Conservation (phyloP, 2,888 invertebrate genomes). For the Acrocyrtus sp. region DNA sequence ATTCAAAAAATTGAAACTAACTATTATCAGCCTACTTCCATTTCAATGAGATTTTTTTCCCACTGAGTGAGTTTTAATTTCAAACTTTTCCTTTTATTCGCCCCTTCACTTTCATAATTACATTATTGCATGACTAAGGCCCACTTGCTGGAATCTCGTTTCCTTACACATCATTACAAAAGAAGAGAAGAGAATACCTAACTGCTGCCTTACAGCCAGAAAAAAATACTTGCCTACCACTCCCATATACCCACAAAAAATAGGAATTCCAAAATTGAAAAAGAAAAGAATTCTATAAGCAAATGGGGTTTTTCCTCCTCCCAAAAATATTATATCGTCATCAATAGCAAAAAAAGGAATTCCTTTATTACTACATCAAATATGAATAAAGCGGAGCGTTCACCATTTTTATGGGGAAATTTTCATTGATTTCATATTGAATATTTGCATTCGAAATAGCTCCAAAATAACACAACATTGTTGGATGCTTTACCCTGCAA, state of each 20-base stretch:
- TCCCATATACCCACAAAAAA: no score
- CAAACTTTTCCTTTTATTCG: slow-evolving; percentile 22
- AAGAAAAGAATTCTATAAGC: slow-evolving; percentile 7
- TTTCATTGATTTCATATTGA: no score
- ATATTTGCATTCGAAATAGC: no score
- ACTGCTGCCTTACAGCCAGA: neutral
- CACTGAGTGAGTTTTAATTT: slow-evolving; percentile 19
- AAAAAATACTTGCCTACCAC: no score
- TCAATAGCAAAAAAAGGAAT: no score
- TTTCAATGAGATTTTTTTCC: slow-evolving; percentile 3
- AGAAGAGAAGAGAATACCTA: neutral
- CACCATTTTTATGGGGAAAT: no score
- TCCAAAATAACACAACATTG: no score
- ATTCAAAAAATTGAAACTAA: slow-evolving; percentile 10
- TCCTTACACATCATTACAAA: neutral
- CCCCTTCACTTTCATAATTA: slow-evolving; percentile 32
- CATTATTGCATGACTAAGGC: slow-evolving; percentile 40
- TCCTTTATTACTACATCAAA: no score
- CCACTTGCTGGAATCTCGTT: slow-evolving; percentile 15
- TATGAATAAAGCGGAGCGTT: no score
- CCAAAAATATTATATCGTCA: no score
- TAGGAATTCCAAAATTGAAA: slow-evolving; percentile 28
- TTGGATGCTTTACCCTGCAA: no score
- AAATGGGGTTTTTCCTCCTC: no score
- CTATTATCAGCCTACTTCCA: slow-evolving; percentile 15